Conservation (phyloP, 1,140 invertebrate species). For the Carposina sasakii region DNA sequence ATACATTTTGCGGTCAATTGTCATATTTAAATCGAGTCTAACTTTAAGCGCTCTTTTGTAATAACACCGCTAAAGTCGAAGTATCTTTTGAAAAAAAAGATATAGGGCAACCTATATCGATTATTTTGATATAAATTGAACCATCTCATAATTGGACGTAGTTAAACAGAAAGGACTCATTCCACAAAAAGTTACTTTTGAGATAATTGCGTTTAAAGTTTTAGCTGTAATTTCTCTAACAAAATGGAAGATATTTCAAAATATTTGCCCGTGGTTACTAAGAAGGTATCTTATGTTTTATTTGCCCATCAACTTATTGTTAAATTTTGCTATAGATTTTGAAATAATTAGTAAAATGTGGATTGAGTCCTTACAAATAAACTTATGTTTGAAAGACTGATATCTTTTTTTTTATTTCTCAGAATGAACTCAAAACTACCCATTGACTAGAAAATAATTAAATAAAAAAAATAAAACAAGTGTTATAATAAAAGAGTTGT, state of each 20-base stretch:
- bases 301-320: not conserved
- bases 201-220: conserved; percentile 16
- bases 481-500: too few relatives aligned
- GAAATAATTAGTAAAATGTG: conserved; percentile 13
- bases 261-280: conserved; percentile 5
- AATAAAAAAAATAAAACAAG: conserved; percentile 9
- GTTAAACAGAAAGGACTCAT: conserved; percentile 14
- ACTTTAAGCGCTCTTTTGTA: too few relatives aligned
- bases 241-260: conserved; percentile 3
- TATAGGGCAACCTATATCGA: too few relatives aligned
- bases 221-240: conserved; percentile 11
- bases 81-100: too few relatives aligned
- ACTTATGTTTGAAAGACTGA: conserved; percentile 11
- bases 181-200: conserved; percentile 15
- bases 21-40: too few relatives aligned
- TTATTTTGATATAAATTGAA: too few relatives aligned
- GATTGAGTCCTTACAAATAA: conserved; percentile 12
- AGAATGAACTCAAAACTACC: conserved; percentile 3
- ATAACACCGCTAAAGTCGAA: too few relatives aligned
- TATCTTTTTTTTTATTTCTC: too few relatives aligned
- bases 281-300: conserved; percentile 8
- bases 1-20: too few relatives aligned
- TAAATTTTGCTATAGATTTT: conserved; percentile 11
- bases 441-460: conserved; percentile 6
- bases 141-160: too few relatives aligned